Conservation (phyloP, 1,140 invertebrate genomes). For the Ectropis grisescens region DNA sequence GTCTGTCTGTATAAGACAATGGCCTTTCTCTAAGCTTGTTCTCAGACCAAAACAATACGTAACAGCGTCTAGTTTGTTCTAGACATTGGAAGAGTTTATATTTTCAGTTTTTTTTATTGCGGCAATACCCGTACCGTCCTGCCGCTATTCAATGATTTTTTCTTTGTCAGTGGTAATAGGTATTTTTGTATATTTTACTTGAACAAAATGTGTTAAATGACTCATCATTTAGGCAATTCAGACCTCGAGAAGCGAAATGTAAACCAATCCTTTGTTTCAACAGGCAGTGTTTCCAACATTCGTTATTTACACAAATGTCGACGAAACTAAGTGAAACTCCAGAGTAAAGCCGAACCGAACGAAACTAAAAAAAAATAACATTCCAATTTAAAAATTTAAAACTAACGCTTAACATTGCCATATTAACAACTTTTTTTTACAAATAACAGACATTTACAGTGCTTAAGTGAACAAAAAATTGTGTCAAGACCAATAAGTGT, state of each 20-base stretch:
- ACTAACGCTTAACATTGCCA: conserved; percentile 59
- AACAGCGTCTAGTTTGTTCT: no score
- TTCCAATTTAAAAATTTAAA: conserved; percentile 44
- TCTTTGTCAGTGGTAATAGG: no score
- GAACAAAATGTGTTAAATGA: no score
- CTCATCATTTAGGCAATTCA: no score
- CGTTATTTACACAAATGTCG: conserved; percentile 51
- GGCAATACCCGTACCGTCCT: no score
- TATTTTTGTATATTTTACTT: no score
- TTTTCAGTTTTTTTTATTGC: no score
- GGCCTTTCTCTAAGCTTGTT: conserved; percentile 2
- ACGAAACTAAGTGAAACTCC: conserved; percentile 37
- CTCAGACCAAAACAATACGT: no score
- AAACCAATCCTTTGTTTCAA: conserved; percentile 33
- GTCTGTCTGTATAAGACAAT: conserved; percentile 7
- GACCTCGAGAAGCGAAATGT: conserved; percentile 28
- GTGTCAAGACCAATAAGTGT: conserved; percentile 60
- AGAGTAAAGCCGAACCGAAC: conserved; percentile 26
- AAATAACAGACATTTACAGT: conserved; percentile 3
- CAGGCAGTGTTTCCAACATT: conserved; percentile 37
- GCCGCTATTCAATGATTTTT: no score
- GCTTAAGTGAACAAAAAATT: conserved; percentile 42
- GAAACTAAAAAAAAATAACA: conserved; percentile 31
- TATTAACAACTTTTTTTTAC: conserved; percentile 36
- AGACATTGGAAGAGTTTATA: no score